phyloP scores from a whole-genome alignment of 2,113 vertebrate genomes.

The Microtus richardsoni region DNA sequence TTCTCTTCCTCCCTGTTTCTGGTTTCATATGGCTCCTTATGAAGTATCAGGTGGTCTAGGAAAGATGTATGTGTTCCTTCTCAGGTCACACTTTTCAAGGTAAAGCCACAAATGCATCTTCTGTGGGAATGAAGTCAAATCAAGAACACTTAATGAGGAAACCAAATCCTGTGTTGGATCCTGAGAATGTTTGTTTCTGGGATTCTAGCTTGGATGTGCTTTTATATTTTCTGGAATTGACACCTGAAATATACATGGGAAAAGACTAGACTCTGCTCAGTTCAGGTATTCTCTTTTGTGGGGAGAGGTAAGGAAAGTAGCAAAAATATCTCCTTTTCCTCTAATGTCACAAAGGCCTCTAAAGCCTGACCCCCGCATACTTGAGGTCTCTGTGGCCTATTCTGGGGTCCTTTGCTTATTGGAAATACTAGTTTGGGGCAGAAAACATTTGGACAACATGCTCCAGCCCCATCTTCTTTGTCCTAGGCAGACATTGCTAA shows the following conservation, averaged over 20 bases:
- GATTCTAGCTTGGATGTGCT: background rate
- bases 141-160: background rate
- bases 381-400: background rate
- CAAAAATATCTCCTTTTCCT: background rate
- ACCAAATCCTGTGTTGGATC: background rate
- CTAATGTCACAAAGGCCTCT: background rate
- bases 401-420: background rate
- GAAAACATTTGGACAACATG: background rate
- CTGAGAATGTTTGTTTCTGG: constrained; percentile 37
- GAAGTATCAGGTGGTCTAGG: constrained; percentile 55
- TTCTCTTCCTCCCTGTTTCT: background rate
- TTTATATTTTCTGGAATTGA: constrained; percentile 25
- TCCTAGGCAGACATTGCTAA: background rate
- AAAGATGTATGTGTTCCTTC: background rate
- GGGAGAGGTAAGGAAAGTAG: background rate
- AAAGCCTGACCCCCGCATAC: background rate
- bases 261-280: background rate
- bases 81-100: constrained; percentile 52
- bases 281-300: background rate
- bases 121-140: background rate
- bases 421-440: background rate
- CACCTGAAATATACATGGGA: background rate
- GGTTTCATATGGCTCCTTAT: constrained; percentile 46
- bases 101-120: background rate
- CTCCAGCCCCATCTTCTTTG: background rate